Evolutionary conservation across 64 coral and sea anemone species (phyloP).

Genomic region (Astreopora myriophthalma): DNA sequence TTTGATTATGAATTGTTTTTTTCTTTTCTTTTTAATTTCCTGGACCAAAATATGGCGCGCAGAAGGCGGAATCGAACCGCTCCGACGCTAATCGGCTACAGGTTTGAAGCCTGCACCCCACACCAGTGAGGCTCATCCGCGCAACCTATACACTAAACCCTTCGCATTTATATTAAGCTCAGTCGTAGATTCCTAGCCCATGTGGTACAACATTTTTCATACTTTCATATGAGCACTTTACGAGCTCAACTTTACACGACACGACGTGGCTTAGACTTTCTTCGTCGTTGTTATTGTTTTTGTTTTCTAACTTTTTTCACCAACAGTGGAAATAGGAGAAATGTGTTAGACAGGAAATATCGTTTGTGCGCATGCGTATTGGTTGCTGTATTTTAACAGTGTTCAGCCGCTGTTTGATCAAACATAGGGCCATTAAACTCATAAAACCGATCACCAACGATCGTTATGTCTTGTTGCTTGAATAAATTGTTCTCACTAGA

Average conservation of each 20-base stretch:
- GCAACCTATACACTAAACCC: not conserved
- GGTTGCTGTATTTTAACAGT: not conserved
- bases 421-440: too few species aligned
- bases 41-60: constrained; percentile 40
- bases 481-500: too few species aligned
- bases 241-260: not conserved
- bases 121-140: constrained; percentile 97
- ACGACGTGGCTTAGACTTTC: not conserved
- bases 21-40: too few species aligned
- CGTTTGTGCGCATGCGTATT: not conserved
- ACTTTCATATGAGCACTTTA: not conserved
- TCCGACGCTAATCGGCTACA: constrained; percentile 96
- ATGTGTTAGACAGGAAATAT: not conserved
- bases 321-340: not conserved
- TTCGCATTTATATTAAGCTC: not conserved
- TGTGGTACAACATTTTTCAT: not conserved
- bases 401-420: too few species aligned
- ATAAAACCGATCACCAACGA: too few species aligned
- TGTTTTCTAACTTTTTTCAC: not conserved
- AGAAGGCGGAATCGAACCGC: constrained; percentile 98
- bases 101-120: constrained; percentile 98
- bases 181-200: not conserved
- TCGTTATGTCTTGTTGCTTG: too few species aligned
- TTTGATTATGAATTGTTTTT: too few species aligned
- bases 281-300: not conserved